These are phyloP conservation scores for Thereuonema tuberculata DNA, from an alignment of 1,140 invertebrate species.

Conservation along the genomic window DNA sequence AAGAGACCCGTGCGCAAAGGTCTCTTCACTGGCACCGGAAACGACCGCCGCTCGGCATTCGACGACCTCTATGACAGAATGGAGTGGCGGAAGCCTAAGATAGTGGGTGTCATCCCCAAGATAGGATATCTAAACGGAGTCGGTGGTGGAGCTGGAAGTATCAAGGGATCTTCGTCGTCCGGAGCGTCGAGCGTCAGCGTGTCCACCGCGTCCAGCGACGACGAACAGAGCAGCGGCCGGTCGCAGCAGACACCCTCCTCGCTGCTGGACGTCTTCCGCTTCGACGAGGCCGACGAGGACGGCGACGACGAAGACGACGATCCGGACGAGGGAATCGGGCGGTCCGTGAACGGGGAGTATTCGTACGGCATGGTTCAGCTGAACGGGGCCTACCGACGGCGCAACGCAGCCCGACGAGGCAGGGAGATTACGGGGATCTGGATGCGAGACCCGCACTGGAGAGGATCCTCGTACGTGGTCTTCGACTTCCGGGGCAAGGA, in stretches of 20 bases:
- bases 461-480: constrained; percentile 3
- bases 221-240: constrained; percentile 38
- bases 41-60: background rate
- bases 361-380: background rate
- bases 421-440: background rate
- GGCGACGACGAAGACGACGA: constrained; percentile 31
- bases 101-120: background rate
- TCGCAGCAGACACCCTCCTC: background rate
- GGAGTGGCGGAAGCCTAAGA: background rate
- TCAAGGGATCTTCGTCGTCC: too few species aligned
- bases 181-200: constrained; percentile 22
- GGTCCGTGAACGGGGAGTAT: too few species aligned
- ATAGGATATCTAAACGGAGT: background rate
- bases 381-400: background rate
- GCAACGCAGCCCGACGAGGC: background rate
- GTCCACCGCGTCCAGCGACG: constrained; percentile 51
- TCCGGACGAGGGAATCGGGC: constrained; percentile 42
- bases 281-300: background rate
- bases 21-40: constrained; percentile 45
- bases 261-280: background rate
- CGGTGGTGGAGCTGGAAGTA: too few species aligned
- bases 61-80: too few species aligned
- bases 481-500: constrained; percentile 4
- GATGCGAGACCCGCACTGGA: constrained; percentile 3
- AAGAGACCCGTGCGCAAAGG: constrained; percentile 51